These are phyloP conservation scores for Syrista parreyssii DNA, from an alignment of 2,888 invertebrate species.

Conservation along the genomic window DNA sequence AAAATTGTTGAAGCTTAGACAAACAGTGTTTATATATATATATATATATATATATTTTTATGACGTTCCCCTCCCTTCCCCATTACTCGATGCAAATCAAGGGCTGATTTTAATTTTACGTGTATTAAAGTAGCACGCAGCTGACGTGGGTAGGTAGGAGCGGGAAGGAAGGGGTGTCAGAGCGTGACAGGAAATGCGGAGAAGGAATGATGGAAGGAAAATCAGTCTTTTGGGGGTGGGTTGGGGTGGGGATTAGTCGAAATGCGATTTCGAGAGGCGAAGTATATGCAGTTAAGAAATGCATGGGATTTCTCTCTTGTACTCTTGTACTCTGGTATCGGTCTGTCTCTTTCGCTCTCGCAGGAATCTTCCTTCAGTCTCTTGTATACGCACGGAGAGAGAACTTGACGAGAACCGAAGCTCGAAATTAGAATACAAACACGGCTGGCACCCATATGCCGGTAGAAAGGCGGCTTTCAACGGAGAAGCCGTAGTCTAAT, in stretches of 20 bases:
- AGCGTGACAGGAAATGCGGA: neutral
- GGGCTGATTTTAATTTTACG: constrained; percentile 73
- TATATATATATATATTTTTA: neutral
- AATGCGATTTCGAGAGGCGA: constrained; percentile 56
- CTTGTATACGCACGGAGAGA: constrained; percentile 4
- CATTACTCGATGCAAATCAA: constrained; percentile 72
- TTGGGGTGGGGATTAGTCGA: constrained; percentile 56
- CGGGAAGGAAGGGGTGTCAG: constrained; percentile 4
- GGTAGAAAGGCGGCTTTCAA: constrained; percentile 43
- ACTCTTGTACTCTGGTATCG: neutral
- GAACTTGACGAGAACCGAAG: constrained; percentile 52
- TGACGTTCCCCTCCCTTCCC: constrained; percentile 63
- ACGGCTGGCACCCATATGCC: constrained; percentile 53
- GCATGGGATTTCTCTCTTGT: constrained; percentile 16
- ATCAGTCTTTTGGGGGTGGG: too few species aligned
- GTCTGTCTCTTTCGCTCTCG: constrained; percentile 6
- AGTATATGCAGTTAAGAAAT: constrained; percentile 54
- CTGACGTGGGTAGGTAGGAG: constrained; percentile 66
- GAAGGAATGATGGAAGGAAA: too few species aligned
- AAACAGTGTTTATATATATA: too few species aligned
- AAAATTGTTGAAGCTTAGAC: too few species aligned
- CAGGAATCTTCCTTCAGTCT: constrained; percentile 25
- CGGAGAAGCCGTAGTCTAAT: constrained; percentile 47
- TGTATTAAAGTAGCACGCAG: constrained; percentile 71
- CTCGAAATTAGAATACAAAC: constrained; percentile 62